Evolutionary conservation across 2,797 vertebrate genomes (phyloP).

Genomic region (Microctenopoma steveboyesi): DNA sequence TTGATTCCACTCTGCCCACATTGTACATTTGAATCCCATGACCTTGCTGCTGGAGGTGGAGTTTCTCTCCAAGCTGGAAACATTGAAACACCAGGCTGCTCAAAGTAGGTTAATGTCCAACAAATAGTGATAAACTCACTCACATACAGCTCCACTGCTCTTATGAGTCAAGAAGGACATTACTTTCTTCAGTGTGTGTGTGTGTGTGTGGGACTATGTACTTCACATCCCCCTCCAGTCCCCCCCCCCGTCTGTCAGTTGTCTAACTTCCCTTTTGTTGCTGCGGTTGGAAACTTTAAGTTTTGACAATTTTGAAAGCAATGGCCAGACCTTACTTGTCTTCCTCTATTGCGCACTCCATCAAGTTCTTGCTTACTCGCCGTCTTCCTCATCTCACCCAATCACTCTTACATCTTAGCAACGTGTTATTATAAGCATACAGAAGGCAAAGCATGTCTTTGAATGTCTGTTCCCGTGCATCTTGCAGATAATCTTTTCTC

Average conservation of each 20-base stretch:
- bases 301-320: slow-evolving; percentile 87
- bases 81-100: slow-evolving; percentile 6
- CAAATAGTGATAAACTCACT: not conserved
- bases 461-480: not conserved
- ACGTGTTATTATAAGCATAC: not conserved
- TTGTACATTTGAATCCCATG: not conserved
- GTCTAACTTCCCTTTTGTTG: slow-evolving; percentile 85
- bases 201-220: slow-evolving; percentile 18
- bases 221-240: slow-evolving; percentile 34
- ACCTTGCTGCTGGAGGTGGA: slow-evolving; percentile 5
- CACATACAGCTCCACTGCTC: slow-evolving; percentile 9
- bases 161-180: slow-evolving; percentile 52
- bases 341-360: slow-evolving; percentile 80
- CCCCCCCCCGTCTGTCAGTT: slow-evolving; percentile 70
- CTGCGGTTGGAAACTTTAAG: slow-evolving; percentile 89
- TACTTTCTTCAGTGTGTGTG: slow-evolving; percentile 37
- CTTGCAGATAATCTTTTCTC: slow-evolving; percentile 11
- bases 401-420: slow-evolving; percentile 30
- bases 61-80: slow-evolving; percentile 31
- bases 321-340: slow-evolving; percentile 78
- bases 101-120: slow-evolving; percentile 45
- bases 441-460: not conserved
- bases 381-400: slow-evolving; percentile 59
- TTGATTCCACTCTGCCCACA: not conserved
- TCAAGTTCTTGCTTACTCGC: slow-evolving; percentile 65